phyloP scores from a whole-genome alignment of 2,113 vertebrate genomes.

The Saiga tatarica region DNA sequence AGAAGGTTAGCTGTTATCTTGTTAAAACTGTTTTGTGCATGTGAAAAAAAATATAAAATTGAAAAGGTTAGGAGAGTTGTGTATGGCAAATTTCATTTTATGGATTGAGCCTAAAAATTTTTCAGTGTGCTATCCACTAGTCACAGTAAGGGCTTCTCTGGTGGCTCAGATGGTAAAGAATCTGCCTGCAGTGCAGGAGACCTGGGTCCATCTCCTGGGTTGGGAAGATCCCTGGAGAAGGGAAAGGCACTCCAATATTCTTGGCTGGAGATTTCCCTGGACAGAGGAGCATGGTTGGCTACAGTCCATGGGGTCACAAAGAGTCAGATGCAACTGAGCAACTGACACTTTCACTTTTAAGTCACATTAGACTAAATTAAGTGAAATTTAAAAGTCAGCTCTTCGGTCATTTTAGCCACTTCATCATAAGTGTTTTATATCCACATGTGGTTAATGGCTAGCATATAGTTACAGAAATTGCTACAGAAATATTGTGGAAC shows the following conservation, averaged over 20 bases:
- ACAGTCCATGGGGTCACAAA: not conserved
- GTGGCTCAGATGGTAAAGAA: not conserved
- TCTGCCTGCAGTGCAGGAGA: not conserved
- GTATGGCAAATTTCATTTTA: not conserved
- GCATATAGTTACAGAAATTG: not conserved
- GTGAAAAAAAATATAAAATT: not conserved
- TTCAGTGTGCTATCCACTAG: not conserved
- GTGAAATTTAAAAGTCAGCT: not conserved
- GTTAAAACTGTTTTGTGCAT: not conserved
- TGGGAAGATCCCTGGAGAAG: not conserved
- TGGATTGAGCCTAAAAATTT: not conserved
- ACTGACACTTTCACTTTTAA: not conserved
- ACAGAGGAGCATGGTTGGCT: not conserved
- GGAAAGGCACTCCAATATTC: not conserved
- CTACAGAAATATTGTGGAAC: not conserved
- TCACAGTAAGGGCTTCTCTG: not conserved
- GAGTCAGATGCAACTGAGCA: fast-evolving
- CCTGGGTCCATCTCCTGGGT: not conserved
- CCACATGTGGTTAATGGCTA: not conserved
- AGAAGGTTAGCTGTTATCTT: not conserved
- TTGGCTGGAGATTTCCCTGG: not conserved
- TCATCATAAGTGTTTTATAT: not conserved
- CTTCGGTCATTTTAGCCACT: not conserved
- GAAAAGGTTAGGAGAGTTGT: not conserved
- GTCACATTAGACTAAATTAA: not conserved